These are phyloP conservation scores for Acridotheres tristis DNA, from an alignment of 2,797 vertebrate genomes.

Conservation along the genomic window DNA sequence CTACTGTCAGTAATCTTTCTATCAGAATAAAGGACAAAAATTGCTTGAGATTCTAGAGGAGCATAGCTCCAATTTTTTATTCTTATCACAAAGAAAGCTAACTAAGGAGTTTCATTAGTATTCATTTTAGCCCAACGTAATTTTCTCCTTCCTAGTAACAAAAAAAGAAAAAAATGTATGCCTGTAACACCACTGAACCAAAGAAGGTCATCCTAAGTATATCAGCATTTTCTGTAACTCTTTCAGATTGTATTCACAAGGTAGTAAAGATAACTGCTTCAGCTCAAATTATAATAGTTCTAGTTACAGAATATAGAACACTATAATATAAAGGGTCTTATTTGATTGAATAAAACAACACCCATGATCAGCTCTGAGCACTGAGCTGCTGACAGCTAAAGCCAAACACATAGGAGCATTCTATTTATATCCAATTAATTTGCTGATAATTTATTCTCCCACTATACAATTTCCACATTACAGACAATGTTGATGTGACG, in stretches of 20 bases:
- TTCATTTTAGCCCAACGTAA: slow-evolving; percentile 76
- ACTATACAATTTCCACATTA: background rate
- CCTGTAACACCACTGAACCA: slow-evolving; percentile 59
- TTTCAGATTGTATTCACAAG: slow-evolving; percentile 57
- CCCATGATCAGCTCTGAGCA: slow-evolving; percentile 40
- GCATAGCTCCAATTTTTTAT: slow-evolving; percentile 72
- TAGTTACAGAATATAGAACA: slow-evolving; percentile 22
- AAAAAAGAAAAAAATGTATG: slow-evolving; percentile 68
- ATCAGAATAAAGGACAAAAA: slow-evolving; percentile 74
- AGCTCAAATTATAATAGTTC: slow-evolving; percentile 58
- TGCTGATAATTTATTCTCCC: slow-evolving; percentile 63
- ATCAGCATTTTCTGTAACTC: slow-evolving; percentile 69
- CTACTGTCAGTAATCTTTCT: slow-evolving; percentile 69
- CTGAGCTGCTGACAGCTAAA: slow-evolving; percentile 52
- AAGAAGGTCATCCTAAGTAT: slow-evolving; percentile 70
- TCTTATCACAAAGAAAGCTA: slow-evolving; percentile 78
- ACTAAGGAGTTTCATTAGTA: slow-evolving; percentile 79
- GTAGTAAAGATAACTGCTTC: slow-evolving; percentile 69
- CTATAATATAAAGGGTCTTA: slow-evolving; percentile 18
- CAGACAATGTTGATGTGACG: background rate
- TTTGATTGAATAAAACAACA: slow-evolving; percentile 46
- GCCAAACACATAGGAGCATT: slow-evolving; percentile 40
- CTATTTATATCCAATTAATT: slow-evolving; percentile 66
- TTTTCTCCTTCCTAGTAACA: slow-evolving; percentile 76
- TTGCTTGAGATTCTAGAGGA: slow-evolving; percentile 67